Percentiles rank a stretch among this genome's conserved stretches.
Evolutionary conservation across 64 coral and sea anemone species (phyloP).

Genomic region (Hydrozoanthus tunicans): DNA sequence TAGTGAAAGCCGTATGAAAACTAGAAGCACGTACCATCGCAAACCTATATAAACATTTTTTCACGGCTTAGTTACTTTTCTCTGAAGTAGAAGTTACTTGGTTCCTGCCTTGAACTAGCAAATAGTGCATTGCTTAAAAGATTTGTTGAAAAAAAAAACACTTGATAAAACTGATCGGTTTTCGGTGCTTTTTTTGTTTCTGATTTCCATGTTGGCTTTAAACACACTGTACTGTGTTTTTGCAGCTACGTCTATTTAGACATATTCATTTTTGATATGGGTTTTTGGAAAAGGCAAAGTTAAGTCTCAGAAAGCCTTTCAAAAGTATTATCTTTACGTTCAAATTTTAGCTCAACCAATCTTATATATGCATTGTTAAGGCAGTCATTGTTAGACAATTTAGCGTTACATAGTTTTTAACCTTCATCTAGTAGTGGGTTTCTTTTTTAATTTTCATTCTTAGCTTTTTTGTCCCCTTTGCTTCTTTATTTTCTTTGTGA

Average conservation of each 20-base stretch:
- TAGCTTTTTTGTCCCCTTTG: no score
- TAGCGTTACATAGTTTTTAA: not conserved
- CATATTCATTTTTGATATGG: not conserved
- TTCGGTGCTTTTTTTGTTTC: not conserved
- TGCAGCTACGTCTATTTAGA: not conserved
- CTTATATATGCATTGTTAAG: not conserved
- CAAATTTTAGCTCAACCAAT: not conserved
- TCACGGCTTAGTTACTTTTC: no score
- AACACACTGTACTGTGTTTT: not conserved
- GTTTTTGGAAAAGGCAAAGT: not conserved
- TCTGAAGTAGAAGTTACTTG: no score
- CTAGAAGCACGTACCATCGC: no score
- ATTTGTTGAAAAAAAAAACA: no score
- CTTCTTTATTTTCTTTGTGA: no score
- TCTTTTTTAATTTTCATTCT: not conserved
- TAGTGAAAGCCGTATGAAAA: no score
- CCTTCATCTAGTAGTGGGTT: not conserved
- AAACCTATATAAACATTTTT: no score
- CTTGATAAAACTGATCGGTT: no score
- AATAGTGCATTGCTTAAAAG: no score
- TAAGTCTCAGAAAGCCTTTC: not conserved
- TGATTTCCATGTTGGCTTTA: not conserved
- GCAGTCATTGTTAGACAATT: not conserved
- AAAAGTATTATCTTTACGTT: not conserved
- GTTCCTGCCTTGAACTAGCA: no score